Base-by-base conservation (phyloP, 1,140 invertebrate genomes). In the Dendrolimus punctatus region DNA sequence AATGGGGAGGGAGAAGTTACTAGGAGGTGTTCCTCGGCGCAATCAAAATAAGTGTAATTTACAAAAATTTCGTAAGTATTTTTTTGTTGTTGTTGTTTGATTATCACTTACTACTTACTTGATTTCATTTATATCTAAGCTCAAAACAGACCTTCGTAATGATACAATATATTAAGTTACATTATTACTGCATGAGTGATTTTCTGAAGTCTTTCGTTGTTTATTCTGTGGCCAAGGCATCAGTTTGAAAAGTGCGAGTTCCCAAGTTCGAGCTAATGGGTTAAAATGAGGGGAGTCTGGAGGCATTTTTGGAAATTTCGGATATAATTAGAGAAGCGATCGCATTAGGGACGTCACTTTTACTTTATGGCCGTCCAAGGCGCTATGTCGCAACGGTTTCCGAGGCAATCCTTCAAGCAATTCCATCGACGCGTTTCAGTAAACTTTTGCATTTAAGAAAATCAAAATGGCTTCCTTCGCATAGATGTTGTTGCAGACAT, bases 271-370 rank as follows among this genome's bases (percentile, higher is more conserved):
- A 58, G 64, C 69, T 80, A 83, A 83, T 83, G 76, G 80, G 77
- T 80, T 79, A 77, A 74, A 66, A 70, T 64, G 62, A 57, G 65
- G 61, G 68, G 64, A 58, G 46, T 44, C 50, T 56, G 57, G 55
- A 9, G 59, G 64, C 72, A 80, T 83, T 83, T 83, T 80, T 78
- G 74, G 68, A 61, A 78, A 79, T 76, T 80, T 83, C 65, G 49
- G 60, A 66, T 72, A 73, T 80, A 80, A 80, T 83, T 80, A 83
- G 70, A 72, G 71, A 46, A 66, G 62, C 55, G 68, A 80, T 80
- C 76, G 76, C 76, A 76, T 80, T 79, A 79, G 64, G 60, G 72
- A 66, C 61, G 77, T 80, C 80, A 80, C 68, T 80, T 76, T 74
- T 77, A 64, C 68, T 81, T 79, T 77, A 76, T 74, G 68, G 66